Evolutionary conservation across 2,113 vertebrate genomes (phyloP).

Genomic region (Tragelaphus imberbis): DNA sequence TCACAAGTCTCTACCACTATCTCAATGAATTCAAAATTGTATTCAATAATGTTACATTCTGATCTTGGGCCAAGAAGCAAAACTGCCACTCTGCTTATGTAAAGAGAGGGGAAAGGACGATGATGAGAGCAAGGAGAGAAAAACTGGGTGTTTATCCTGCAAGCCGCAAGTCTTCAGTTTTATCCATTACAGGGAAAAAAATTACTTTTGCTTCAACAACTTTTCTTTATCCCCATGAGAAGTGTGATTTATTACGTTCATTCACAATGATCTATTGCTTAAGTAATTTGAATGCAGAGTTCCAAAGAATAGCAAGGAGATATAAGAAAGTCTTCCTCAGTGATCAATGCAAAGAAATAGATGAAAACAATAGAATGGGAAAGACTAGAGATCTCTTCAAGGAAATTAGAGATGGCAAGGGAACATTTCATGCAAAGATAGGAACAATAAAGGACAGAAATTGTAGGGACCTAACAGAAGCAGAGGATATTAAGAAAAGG

Average conservation of each 20-base stretch:
- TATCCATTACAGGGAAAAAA: neutral
- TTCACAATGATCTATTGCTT: neutral
- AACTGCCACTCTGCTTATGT: neutral
- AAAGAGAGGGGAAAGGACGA: neutral
- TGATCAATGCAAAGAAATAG: neutral
- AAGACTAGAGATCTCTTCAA: neutral
- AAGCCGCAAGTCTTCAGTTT: neutral
- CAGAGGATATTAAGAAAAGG: neutral
- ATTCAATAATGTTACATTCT: neutral
- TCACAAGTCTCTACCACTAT: neutral
- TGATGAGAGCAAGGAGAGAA: neutral
- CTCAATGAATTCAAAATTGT: neutral
- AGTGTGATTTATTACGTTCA: neutral
- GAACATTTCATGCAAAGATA: neutral
- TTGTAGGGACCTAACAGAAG: neutral
- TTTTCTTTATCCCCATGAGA: constrained; percentile 6
- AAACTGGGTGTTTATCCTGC: neutral
- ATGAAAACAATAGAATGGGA: neutral
- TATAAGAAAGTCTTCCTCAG: neutral
- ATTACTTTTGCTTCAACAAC: neutral
- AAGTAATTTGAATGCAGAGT: neutral
- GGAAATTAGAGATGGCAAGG: neutral
- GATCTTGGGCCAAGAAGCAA: neutral
- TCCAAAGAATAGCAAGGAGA: neutral
- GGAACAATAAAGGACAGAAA: neutral